These are phyloP conservation scores for Notolabrus celidotus DNA, from an alignment of 2,797 vertebrate species.

Conservation along the genomic window DNA sequence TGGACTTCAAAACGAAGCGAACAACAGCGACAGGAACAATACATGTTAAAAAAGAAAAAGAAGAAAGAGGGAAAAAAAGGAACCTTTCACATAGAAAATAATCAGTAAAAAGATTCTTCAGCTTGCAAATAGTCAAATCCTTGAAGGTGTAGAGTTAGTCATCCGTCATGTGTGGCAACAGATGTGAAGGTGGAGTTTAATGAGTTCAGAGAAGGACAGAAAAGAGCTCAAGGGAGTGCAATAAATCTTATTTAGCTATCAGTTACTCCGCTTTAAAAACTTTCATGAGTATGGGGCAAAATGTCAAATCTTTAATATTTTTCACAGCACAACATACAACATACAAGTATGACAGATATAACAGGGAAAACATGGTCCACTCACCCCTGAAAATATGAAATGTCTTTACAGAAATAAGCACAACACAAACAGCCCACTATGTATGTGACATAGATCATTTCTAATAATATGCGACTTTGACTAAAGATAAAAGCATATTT, in stretches of 20 bases:
- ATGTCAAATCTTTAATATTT: slow-evolving; percentile 2
- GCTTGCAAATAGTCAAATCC: slow-evolving; percentile 1
- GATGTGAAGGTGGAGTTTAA: slow-evolving; percentile 45
- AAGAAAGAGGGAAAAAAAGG: background rate
- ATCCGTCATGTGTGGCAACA: slow-evolving; percentile 11
- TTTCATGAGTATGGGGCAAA: slow-evolving; percentile 34
- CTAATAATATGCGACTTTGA: slow-evolving; percentile 25
- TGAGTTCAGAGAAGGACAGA: slow-evolving; percentile 44
- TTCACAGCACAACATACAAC: background rate
- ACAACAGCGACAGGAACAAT: slow-evolving; percentile 2
- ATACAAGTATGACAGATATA: too few species aligned
- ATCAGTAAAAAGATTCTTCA: background rate
- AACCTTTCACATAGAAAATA: background rate
- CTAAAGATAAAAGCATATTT: slow-evolving; percentile 37
- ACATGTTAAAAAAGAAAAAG: slow-evolving; percentile 8
- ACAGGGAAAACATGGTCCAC: background rate
- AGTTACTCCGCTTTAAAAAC: slow-evolving; percentile 38
- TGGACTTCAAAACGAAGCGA: slow-evolving; percentile 20
- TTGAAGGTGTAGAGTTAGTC: slow-evolving; percentile 8
- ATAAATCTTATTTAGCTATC: slow-evolving; percentile 37
- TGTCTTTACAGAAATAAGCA: slow-evolving; percentile 1
- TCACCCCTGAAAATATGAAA: background rate
- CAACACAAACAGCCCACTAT: background rate
- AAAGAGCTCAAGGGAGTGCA: slow-evolving; percentile 28
- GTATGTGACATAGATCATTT: slow-evolving; percentile 5